Conservation (phyloP, 2,113 vertebrate genomes). For the Rhodinocichla rosea region DNA sequence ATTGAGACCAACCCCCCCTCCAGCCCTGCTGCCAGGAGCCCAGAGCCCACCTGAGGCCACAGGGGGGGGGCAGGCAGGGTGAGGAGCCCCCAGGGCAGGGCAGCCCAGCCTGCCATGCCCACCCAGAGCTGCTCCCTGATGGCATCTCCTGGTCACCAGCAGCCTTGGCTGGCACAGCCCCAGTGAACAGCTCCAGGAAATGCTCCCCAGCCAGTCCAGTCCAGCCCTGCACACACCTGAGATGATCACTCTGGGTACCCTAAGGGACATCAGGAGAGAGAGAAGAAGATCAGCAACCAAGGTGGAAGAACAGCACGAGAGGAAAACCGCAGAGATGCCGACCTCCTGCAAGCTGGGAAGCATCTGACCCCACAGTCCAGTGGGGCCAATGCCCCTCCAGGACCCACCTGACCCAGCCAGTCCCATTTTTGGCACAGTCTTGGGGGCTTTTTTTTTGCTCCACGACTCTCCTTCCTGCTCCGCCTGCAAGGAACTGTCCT, state of each 20-base stretch:
- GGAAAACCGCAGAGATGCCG: slow-evolving; percentile 21
- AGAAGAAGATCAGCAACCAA: neutral
- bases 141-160: neutral
- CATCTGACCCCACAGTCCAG: neutral
- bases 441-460: neutral
- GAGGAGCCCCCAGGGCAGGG: neutral
- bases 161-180: neutral
- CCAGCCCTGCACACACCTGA: neutral
- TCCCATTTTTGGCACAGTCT: neutral
- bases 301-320: slow-evolving; percentile 66
- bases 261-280: neutral
- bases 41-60: rapidly evolving
- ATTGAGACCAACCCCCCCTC: rapidly evolving
- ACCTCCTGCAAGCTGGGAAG: neutral
- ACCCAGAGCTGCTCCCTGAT: neutral
- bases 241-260: neutral
- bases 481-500: neutral
- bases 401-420: neutral
- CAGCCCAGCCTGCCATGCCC: rapidly evolving
- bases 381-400: neutral
- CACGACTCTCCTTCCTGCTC: neutral
- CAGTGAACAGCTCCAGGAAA: neutral
- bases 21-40: rapidly evolving
- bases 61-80: neutral
- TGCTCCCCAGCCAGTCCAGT: neutral